phyloP scores from a whole-genome alignment of 2,888 invertebrate species.

The Parthenolecanium corni region DNA sequence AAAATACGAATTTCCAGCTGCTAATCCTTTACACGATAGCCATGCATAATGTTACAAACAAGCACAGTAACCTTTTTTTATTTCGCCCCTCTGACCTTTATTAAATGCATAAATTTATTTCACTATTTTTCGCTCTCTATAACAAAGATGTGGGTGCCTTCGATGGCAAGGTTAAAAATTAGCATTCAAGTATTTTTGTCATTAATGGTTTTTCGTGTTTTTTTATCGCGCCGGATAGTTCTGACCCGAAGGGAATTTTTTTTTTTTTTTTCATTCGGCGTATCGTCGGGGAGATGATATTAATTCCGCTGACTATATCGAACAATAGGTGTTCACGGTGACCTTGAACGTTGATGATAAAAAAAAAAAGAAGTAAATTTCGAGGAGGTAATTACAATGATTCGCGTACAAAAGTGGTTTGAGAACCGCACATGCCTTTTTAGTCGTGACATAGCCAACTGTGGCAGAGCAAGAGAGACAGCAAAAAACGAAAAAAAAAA shows the following conservation, averaged over 20 bases:
- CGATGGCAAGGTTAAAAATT: conserved; percentile 26
- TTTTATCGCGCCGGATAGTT: conserved; percentile 6
- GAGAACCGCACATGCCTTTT: neutral
- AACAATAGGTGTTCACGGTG: conserved; percentile 24
- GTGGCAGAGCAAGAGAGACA: neutral
- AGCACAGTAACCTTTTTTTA: too few species aligned
- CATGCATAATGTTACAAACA: too few species aligned
- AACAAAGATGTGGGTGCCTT: conserved; percentile 16
- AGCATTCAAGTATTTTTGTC: conserved; percentile 21
- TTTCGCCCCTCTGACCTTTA: too few species aligned
- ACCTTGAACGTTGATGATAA: conserved; percentile 6
- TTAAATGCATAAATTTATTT: too few species aligned
- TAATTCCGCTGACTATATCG: neutral
- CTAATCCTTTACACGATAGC: too few species aligned
- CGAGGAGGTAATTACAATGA: too few species aligned
- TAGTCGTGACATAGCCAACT: neutral
- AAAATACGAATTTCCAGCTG: too few species aligned
- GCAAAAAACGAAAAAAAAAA: neutral
- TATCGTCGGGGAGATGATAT: conserved; percentile 4
- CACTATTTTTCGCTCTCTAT: too few species aligned
- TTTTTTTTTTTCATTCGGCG: neutral
- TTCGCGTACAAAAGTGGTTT: too few species aligned
- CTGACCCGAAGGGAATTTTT: conserved; percentile 3
- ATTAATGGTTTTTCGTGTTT: conserved; percentile 19
- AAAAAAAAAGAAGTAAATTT: neutral